A percentile compares a stretch with the other conserved stretches of the same genome.
Evolutionary conservation across 1,140 invertebrate genomes (phyloP).

Genomic region (Macrotrachela quadricornifera): DNA sequence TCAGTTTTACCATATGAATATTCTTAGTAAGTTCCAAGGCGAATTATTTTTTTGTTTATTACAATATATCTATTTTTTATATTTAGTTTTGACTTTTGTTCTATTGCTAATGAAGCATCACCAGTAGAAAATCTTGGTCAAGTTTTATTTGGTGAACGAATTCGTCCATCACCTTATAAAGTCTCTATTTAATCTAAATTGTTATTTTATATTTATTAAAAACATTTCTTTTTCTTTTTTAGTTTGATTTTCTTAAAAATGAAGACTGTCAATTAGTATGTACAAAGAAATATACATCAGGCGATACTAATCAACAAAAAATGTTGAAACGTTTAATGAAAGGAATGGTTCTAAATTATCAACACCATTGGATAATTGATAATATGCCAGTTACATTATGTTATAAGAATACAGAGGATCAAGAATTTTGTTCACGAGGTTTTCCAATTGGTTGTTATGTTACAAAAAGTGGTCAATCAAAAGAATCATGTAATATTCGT

Average conservation of each 20-base stretch:
- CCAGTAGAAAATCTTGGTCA: conserved; percentile 92
- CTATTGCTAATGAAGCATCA: conserved; percentile 42
- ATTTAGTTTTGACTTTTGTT: conserved; percentile 73
- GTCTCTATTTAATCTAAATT: conserved; percentile 33
- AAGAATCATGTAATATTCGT: conserved; percentile 36
- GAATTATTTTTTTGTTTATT: not conserved
- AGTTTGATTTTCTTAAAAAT: too few relatives aligned
- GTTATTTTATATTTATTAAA: too few relatives aligned
- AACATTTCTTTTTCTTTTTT: too few relatives aligned
- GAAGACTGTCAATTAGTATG: too few relatives aligned
- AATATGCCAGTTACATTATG: conserved; percentile 90
- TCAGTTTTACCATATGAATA: conserved; percentile 94
- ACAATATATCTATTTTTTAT: conserved; percentile 4
- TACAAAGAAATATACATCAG: too few relatives aligned
- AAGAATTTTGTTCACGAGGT: conserved; percentile 67
- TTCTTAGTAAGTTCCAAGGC: conserved; percentile 55
- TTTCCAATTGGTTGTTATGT: conserved; percentile 94
- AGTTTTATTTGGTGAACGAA: conserved; percentile 91
- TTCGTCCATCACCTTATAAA: conserved; percentile 68
- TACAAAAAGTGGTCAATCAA: conserved; percentile 34
- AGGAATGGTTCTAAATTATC: conserved; percentile 86
- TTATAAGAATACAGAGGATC: conserved; percentile 50
- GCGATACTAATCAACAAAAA: not conserved
- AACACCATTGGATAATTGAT: conserved; percentile 81
- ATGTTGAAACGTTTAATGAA: conserved; percentile 35